Evolutionary conservation across 2,888 invertebrate genomes (phyloP), one percentile per base, ranked within the genome.

Genomic region (Acleris cristana): DNA sequence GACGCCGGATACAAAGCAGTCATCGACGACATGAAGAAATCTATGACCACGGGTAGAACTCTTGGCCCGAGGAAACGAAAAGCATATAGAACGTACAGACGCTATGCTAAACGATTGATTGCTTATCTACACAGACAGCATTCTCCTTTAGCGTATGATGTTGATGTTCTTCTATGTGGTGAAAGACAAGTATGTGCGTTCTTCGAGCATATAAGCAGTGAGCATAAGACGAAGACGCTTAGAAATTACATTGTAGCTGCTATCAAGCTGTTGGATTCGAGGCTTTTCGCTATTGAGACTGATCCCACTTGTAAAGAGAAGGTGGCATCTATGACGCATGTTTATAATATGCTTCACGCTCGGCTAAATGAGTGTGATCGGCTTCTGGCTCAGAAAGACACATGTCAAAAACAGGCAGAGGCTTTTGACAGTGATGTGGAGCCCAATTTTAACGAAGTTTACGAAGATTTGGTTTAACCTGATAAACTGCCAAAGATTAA

Each of bases 1-100:
- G 93, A 93, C 67, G 92, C 92, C n/a, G 93, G 93, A 48, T 93
- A 93, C 74, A 93, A 93, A 83, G 92, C 93, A 2, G 92, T 93
- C 0, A 93, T 93, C 18, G 93, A 93, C 72, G 93, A 93, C 30
- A 93, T 93, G 93, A 93, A 93, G 73, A 93, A 93, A 73, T 92
- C 92, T 0, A 93, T 93, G 93, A 89, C 89, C 0, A 90, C 92
- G 89, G 93, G 93, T 0, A 83, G 92, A 56, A 89, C 90, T 1
- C 81, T 93, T 0, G 90, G 93, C 6, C 77, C 92, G 0, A 83
- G 89, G 56, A 93, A 93, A 72, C 86, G 93, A 53, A 92, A 93
- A 82, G 89, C 87, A 0, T 93, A 93, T 62, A 79, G 93, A 34
- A 93, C 93, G 0, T 93, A 93, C 77, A 79, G 93, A 19, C 83